A percentile compares a stretch with the other conserved stretches of the same genome.
phyloP scores from a whole-genome alignment of 2,113 vertebrate genomes.

The Connochaetes taurinus region DNA sequence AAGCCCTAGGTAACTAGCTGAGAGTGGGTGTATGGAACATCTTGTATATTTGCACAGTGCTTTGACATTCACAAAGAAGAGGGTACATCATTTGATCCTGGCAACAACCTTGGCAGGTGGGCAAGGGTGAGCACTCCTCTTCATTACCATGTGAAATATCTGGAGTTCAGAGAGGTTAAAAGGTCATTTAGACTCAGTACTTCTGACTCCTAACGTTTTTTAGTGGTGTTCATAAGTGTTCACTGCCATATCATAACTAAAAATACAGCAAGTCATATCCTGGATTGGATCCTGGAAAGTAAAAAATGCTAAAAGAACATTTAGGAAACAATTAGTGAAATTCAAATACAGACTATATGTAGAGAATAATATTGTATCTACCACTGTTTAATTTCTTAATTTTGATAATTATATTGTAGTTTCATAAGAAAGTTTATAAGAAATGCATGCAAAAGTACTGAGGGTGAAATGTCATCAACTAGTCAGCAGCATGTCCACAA shows the following conservation, averaged over 20 bases:
- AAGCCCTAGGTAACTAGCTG: neutral
- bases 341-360: neutral
- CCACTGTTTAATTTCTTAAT: neutral
- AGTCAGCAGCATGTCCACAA: neutral
- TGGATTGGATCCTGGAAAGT: neutral
- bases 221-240: neutral
- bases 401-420: neutral
- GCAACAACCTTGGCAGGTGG: neutral
- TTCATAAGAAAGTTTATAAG: neutral
- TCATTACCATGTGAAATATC: neutral
- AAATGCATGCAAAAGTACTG: neutral
- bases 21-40: neutral
- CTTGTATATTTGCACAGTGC: neutral
- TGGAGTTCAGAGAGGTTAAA: neutral
- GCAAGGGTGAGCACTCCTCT: neutral
- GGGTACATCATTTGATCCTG: neutral
- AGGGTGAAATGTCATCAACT: neutral
- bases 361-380: neutral
- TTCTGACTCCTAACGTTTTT: neutral
- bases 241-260: neutral
- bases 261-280: neutral
- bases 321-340: neutral
- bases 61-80: neutral
- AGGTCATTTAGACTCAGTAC: neutral
- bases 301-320: neutral